Percentiles rank a stretch among this genome's conserved stretches.
Conservation (phyloP, 2,888 invertebrate genomes). For the Polymixis flavicincta region DNA sequence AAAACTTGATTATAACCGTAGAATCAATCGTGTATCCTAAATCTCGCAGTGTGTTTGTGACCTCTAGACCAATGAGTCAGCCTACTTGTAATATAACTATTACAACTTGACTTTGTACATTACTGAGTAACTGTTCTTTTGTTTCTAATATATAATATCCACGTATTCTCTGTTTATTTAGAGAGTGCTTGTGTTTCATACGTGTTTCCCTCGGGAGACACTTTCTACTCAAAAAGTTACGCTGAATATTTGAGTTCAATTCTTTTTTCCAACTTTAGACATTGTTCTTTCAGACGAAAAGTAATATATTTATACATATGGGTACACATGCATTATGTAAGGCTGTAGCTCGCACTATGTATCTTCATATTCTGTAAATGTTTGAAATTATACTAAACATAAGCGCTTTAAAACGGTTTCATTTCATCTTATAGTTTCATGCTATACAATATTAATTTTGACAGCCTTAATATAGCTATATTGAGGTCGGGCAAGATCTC, state of each 20-base stretch:
- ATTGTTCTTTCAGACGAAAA: conserved; percentile 22
- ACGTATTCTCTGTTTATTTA: conserved; percentile 14
- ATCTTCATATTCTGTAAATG: neutral
- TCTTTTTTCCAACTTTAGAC: conserved; percentile 38
- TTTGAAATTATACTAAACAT: neutral
- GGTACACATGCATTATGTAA: neutral
- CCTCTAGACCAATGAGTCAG: neutral
- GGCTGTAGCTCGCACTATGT: neutral
- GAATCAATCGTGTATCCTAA: too few species aligned
- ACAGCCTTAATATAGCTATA: conserved; percentile 14
- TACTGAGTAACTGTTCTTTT: neutral
- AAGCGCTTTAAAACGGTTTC: neutral
- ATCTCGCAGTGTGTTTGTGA: too few species aligned
- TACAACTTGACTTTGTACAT: neutral
- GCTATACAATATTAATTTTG: conserved; percentile 20
- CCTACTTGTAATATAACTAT: neutral
- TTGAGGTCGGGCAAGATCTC: conserved; percentile 14
- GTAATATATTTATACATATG: conserved; percentile 1
- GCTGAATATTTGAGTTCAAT: conserved; percentile 29
- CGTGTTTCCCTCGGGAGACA: conserved; percentile 39
- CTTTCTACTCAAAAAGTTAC: conserved; percentile 45
- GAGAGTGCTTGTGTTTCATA: conserved; percentile 16
- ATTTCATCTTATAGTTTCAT: conserved; percentile 28
- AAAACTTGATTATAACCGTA: neutral
- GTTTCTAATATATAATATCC: conserved; percentile 8